phyloP scores from a whole-genome alignment of 2,113 vertebrate genomes.

The Pipra filicauda region DNA sequence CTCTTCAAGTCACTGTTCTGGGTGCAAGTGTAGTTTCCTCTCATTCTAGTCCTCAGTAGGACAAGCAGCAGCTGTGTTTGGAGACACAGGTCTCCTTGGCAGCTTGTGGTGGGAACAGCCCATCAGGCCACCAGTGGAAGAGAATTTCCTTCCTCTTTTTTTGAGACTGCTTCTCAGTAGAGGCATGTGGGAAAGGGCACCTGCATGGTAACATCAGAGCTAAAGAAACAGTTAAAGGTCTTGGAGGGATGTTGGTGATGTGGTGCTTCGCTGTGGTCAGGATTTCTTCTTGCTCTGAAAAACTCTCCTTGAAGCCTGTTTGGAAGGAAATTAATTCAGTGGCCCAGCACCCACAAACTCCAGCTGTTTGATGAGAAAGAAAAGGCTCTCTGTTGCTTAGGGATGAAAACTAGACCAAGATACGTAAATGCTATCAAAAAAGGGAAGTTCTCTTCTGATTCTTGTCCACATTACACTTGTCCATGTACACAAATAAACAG shows the following conservation, averaged over 20 bases:
- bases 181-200: background rate
- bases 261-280: background rate
- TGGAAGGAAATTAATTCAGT: background rate
- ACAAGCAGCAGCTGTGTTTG: background rate
- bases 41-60: background rate
- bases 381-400: background rate
- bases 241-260: background rate
- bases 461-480: background rate
- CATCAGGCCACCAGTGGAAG: background rate
- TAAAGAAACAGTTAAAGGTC: background rate
- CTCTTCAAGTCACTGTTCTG: background rate
- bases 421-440: background rate
- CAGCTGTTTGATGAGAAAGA: background rate
- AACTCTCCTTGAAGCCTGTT: background rate
- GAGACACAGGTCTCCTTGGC: background rate
- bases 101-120: background rate
- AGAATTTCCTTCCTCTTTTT: background rate
- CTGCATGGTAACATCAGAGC: background rate
- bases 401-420: background rate
- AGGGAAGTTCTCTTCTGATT: background rate
- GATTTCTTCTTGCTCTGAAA: background rate
- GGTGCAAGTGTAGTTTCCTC: background rate
- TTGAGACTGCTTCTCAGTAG: background rate
- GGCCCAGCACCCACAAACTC: background rate
- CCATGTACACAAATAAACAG: background rate